Percentiles rank a stretch among this genome's conserved stretches.
Evolutionary conservation across 2,797 vertebrate species (phyloP).

Genomic region (Anableps anableps): DNA sequence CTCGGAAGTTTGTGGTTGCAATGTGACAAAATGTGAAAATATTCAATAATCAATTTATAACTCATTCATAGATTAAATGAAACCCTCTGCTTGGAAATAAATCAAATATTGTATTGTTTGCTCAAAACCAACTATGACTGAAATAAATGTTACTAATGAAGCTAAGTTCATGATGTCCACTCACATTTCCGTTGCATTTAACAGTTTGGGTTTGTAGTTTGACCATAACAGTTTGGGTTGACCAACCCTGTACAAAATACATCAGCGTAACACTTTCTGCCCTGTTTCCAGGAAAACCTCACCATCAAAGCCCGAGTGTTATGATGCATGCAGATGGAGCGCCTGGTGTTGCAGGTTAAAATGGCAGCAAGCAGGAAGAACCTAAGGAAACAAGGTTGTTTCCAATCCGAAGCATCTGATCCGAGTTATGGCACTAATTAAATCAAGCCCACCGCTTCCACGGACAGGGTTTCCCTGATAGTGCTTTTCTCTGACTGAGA

Average conservation of each 20-base stretch:
- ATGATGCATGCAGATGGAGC: slow-evolving; percentile 40
- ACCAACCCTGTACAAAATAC: background rate
- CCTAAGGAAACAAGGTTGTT: slow-evolving; percentile 55
- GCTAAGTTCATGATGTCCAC: background rate
- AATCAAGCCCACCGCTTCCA: slow-evolving; percentile 61
- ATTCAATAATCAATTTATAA: background rate
- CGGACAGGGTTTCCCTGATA: slow-evolving; percentile 53
- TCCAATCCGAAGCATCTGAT: slow-evolving; percentile 67
- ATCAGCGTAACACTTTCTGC: slow-evolving; percentile 3
- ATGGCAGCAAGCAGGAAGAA: slow-evolving; percentile 62
- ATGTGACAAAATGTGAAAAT: background rate
- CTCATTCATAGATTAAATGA: background rate
- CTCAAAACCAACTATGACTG: background rate
- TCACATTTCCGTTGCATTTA: background rate
- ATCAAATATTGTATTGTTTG: background rate
- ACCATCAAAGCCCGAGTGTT: slow-evolving; percentile 49
- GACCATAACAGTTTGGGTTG: too few relatives aligned
- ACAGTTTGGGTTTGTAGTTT: background rate
- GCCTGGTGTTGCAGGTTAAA: slow-evolving; percentile 30
- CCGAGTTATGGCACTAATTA: slow-evolving; percentile 61
- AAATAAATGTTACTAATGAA: background rate
- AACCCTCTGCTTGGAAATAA: too few relatives aligned
- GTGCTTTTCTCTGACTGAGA: slow-evolving; percentile 41
- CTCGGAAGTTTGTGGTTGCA: background rate
- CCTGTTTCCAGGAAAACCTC: slow-evolving; percentile 7